Percentiles rank a stretch among this genome's conserved stretches.
Conservation (phyloP, 1,140 invertebrate species). For the Drosophila arawakana region DNA sequence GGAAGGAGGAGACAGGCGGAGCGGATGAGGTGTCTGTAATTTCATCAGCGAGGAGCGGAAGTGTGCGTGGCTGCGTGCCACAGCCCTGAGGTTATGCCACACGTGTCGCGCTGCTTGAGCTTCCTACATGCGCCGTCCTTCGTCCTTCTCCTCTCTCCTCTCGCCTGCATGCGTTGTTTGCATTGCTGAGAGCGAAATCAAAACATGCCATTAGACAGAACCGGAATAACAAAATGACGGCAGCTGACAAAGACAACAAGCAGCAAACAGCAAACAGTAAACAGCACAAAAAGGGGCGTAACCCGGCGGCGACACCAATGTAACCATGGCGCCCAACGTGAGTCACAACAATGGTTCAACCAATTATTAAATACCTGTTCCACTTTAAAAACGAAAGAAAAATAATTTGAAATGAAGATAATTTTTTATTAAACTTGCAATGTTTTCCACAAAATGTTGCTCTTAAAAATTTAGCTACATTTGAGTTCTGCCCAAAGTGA, state of each 20-base stretch:
- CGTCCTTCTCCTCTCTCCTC: no score
- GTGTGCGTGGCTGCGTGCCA: constrained; percentile 32
- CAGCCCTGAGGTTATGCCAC: constrained; percentile 47
- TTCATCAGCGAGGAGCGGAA: constrained; percentile 9
- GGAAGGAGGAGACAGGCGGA: neutral
- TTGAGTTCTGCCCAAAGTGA: no score
- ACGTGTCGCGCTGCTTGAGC: constrained; percentile 25
- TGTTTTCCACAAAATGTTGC: no score
- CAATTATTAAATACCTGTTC: no score
- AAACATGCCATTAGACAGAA: constrained; percentile 70
- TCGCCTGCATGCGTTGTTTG: constrained; percentile 41
- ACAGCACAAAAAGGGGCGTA: neutral
- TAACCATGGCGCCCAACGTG: constrained; percentile 19
- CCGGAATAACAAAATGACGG: constrained; percentile 38
- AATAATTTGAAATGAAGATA: no score
- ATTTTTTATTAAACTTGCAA: no score
- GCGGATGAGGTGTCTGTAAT: constrained; percentile 40
- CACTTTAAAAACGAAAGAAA: no score
- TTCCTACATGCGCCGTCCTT: neutral
- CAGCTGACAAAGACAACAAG: constrained; percentile 43
- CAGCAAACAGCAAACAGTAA: constrained; percentile 11
- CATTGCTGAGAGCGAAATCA: constrained; percentile 61
- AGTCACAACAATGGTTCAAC: neutral
- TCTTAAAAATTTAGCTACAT: no score
- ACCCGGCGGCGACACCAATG: neutral